Percentiles rank a stretch among this genome's conserved stretches.
Evolutionary conservation across 2,797 vertebrate species (phyloP).

Genomic region (Erpetoichthys calabaricus): DNA sequence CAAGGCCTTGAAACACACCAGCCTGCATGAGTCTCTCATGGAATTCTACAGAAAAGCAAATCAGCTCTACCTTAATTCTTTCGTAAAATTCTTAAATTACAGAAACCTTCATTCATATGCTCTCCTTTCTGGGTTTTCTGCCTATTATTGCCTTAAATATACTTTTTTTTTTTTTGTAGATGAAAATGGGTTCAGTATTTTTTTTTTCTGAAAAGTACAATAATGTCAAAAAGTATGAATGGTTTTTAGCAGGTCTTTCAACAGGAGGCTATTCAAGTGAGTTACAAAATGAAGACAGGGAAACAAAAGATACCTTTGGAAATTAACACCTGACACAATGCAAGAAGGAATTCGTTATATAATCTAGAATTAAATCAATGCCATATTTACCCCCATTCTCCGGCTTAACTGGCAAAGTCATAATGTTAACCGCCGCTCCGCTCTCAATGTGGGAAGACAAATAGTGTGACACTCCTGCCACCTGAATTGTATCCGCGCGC

Average conservation of each 20-base stretch:
- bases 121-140: too few species aligned
- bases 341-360: constrained; percentile 4
- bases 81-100: too few species aligned
- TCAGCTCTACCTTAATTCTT: too few species aligned
- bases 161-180: neutral
- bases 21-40: too few species aligned
- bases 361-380: neutral
- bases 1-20: too few species aligned
- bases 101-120: too few species aligned
- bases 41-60: too few species aligned
- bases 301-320: constrained; percentile 8
- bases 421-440: neutral
- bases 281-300: constrained; percentile 1
- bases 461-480: too few species aligned
- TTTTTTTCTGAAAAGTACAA: too few species aligned
- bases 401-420: neutral
- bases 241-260: constrained; percentile 7
- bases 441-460: too few species aligned
- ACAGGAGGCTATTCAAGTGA: constrained; percentile 9
- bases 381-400: neutral
- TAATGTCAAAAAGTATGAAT: constrained; percentile 19
- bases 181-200: neutral
- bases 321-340: constrained; percentile 8
- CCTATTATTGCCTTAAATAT: too few species aligned
- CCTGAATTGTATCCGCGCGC: constrained; percentile 12